Evolutionary conservation across 1,140 invertebrate species (phyloP).

Genomic region (Rhizoglyphus robini): DNA sequence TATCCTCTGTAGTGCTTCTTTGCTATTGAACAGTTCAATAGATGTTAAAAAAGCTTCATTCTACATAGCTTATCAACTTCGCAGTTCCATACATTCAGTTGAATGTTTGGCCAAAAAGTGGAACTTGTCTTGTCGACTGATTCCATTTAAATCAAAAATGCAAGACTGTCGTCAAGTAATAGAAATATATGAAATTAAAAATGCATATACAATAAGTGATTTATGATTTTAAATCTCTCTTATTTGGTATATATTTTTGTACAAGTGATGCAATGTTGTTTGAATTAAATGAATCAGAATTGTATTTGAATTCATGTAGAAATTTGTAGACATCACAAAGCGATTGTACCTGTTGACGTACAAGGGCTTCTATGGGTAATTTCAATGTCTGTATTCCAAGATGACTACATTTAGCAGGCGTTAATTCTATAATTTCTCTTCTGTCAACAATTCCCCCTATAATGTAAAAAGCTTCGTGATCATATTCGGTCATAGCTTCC

Average conservation of each 20-base stretch:
- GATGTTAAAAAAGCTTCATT: background rate
- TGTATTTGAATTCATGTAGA: conserved; percentile 10
- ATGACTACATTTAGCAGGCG: conserved; percentile 69
- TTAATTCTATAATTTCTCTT: conserved; percentile 28
- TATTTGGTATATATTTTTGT: background rate
- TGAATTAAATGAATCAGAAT: background rate
- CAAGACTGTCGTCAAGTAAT: background rate
- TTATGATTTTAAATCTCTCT: background rate
- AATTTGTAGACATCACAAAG: background rate
- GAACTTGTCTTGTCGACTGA: background rate
- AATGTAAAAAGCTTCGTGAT: conserved; percentile 66
- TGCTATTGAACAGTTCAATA: background rate
- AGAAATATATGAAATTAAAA: conserved; percentile 12
- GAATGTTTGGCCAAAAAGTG: conserved; percentile 9
- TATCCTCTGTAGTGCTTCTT: background rate
- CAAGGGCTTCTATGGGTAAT: conserved; percentile 51
- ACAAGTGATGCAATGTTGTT: background rate
- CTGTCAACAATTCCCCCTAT: conserved; percentile 69
- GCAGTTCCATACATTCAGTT: background rate
- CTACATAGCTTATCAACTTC: conserved; percentile 4
- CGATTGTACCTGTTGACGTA: conserved; percentile 3
- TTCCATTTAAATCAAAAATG: background rate
- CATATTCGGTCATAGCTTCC: conserved; percentile 48
- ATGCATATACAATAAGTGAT: background rate
- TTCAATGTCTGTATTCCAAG: conserved; percentile 58